phyloP scores from a whole-genome alignment of 2,888 invertebrate species.

The Yponomeuta evonymella region DNA sequence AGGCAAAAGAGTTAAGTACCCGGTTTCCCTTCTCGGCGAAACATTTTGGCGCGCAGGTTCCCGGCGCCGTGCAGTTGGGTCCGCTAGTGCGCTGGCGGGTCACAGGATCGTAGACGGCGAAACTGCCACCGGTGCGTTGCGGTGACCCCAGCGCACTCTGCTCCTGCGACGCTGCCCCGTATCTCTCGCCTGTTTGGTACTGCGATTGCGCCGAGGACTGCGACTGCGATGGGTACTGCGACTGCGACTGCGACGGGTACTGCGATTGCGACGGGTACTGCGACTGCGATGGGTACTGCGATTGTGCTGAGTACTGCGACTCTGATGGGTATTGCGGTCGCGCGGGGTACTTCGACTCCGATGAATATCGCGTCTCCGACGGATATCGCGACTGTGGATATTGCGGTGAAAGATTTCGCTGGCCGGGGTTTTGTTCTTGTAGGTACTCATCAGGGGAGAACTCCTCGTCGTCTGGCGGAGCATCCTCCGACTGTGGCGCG shows the following conservation, averaged over 20 bases:
- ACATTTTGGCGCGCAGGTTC: conserved; percentile 89
- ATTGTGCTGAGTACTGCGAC: background rate
- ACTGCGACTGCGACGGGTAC: conserved; percentile 29
- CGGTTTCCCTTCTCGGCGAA: conserved; percentile 91
- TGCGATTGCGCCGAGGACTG: background rate
- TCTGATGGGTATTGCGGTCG: background rate
- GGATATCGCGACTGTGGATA: too few relatives aligned
- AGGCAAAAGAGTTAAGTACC: conserved; percentile 54
- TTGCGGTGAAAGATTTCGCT: too few relatives aligned
- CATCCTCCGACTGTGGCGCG: conserved; percentile 25
- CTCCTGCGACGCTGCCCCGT: background rate
- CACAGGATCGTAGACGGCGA: conserved; percentile 53
- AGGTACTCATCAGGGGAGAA: background rate
- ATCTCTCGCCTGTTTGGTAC: conserved; percentile 11
- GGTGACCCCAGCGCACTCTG: background rate
- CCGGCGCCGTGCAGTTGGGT: conserved; percentile 80
- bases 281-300: background rate
- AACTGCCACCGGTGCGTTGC: conserved; percentile 36
- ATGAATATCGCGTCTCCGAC: background rate
- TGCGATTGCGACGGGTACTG: conserved; percentile 19
- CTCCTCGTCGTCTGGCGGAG: background rate
- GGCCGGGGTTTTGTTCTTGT: background rate
- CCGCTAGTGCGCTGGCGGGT: conserved; percentile 58
- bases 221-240: background rate
- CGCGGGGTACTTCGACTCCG: background rate